Base-by-base conservation (phyloP, 2,113 vertebrate species). In the Epinephelus moara region DNA sequence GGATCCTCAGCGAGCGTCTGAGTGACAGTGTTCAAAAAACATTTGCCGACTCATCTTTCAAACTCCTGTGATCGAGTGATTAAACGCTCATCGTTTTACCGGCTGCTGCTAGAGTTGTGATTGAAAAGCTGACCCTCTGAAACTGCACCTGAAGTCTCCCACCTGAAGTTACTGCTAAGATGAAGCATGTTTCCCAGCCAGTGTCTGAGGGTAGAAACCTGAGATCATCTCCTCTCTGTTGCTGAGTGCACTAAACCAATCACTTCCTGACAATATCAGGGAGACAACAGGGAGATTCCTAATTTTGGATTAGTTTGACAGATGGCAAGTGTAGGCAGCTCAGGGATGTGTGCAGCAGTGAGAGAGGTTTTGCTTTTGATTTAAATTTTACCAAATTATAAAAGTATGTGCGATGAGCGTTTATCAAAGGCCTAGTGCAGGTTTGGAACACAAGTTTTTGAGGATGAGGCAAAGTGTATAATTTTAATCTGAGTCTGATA, bases 291-390 rank as follows among this genome's bases (percentile, higher is more conserved):
- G 57, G 80, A 78, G 53, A 85, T 90, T 60, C 82, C 53, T 63
- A 23, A 56, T 50, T 64, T 56, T 64, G 2, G 49, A 78, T 68
- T 42, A 73, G 25, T 66, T 61, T 66, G 76, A 70, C 67, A 78
- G 69, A 78, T 80, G 68, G 50, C 78, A 80, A 74, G 72, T 81
- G 63, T 12, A 40, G 73, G 85, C 76, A 62, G 47, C 63, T 62
- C 61, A 61, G 66, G 37, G n/a, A 67, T 40, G 27, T 77, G 52
- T 70, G 30, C n/a, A 42, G 57, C 37, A 23, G n/a, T 25, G 56
- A 62, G 47, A 19, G 57, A 14, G 2, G 10, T 30, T 42, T 53
- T 67, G 63, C 50, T 49, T 76, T 37, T 1, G 1, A 53, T 75
- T 75, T 25, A 7, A 23, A 7, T 55, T 52, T 56, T 15, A 45